phyloP scores from a whole-genome alignment of 2,797 vertebrate species.

The Margarornis squamiger region DNA sequence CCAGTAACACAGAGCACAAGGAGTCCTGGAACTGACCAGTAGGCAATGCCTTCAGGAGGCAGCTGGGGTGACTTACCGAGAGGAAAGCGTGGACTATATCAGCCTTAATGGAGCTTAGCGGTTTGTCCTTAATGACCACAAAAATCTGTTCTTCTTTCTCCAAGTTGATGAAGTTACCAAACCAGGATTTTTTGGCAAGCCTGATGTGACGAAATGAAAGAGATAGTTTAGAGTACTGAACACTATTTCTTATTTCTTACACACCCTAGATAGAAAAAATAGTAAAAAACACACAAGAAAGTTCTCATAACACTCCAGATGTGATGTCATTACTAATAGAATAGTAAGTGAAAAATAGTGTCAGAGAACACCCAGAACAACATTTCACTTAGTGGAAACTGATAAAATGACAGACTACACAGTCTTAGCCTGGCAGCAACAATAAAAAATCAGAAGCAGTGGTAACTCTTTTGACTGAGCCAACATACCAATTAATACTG shows the following conservation, averaged over 20 bases:
- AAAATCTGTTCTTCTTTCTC: conserved; percentile 99
- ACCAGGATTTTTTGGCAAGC: conserved; percentile 99
- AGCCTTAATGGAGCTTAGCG: conserved; percentile 98
- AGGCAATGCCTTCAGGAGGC: not conserved
- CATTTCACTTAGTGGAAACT: not conserved
- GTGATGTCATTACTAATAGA: not conserved
- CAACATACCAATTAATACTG: not conserved
- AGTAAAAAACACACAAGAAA: not conserved
- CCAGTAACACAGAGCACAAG: not conserved
- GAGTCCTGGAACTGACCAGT: not conserved
- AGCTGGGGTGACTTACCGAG: conserved; percentile 82
- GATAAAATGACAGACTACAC: not conserved
- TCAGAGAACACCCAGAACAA: not conserved
- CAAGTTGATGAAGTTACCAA: conserved; percentile 98
- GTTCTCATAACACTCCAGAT: not conserved
- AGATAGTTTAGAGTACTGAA: not conserved
- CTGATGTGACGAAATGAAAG: conserved; percentile 69
- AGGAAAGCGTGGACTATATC: conserved; percentile 98
- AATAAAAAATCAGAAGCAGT: not conserved
- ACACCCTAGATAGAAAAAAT: not conserved
- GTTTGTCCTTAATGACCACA: conserved; percentile 96
- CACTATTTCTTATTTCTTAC: not conserved
- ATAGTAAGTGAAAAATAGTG: not conserved
- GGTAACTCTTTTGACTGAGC: not conserved
- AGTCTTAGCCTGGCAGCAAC: not conserved